Evolutionary conservation across 2,113 vertebrate species (phyloP).

Genomic region (Bungarus multicinctus): DNA sequence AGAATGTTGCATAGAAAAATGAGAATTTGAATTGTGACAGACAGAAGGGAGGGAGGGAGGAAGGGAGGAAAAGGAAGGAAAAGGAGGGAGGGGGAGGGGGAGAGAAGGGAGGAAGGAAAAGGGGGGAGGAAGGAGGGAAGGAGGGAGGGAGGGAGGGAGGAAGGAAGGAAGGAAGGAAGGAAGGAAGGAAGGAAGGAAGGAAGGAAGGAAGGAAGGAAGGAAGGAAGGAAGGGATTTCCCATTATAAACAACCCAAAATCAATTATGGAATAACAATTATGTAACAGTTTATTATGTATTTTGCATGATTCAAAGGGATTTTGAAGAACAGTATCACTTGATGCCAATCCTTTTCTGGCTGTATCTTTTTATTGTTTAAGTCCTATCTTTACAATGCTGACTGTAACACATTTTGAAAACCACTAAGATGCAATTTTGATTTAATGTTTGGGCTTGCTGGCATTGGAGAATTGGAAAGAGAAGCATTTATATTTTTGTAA

Average conservation of each 20-base stretch:
- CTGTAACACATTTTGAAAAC: neutral
- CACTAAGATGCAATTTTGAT: neutral
- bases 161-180: neutral
- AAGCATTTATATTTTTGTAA: neutral
- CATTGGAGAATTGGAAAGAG: neutral
- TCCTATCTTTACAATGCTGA: neutral
- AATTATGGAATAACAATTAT: neutral
- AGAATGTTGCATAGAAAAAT: neutral
- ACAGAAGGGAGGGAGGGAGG: neutral
- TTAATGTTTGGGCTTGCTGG: neutral
- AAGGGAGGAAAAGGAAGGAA: neutral
- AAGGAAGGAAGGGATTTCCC: neutral
- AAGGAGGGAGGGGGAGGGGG: too few species aligned
- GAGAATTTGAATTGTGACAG: neutral
- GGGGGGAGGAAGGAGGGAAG: accelerated
- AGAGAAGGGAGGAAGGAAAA: too few species aligned
- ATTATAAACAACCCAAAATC: neutral
- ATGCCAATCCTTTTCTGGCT: neutral
- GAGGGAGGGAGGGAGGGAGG: neutral
- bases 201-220: neutral
- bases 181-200: neutral
- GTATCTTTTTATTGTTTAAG: neutral
- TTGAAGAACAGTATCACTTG: neutral
- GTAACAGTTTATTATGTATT: neutral
- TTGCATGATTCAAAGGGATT: neutral